Evolutionary conservation across 1,140 invertebrate species (phyloP).

Genomic region (Catajapyx aquilonaris): DNA sequence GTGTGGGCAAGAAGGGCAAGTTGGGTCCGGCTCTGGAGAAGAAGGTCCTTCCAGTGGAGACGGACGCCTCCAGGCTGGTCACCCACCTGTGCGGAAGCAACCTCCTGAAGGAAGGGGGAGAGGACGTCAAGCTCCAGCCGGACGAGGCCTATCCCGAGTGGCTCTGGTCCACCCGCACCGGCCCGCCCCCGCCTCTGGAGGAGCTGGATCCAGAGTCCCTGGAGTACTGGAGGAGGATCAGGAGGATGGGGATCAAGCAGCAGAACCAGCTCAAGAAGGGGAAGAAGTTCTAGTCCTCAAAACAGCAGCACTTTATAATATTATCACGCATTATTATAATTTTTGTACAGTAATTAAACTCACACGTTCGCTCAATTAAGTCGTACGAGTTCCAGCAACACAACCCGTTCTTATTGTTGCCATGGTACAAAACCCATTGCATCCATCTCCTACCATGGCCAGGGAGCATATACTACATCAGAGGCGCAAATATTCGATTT

Average conservation of each 20-base stretch:
- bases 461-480: too few species aligned
- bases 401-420: too few species aligned
- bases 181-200: constrained; percentile 31
- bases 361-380: too few species aligned
- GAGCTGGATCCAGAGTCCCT: constrained; percentile 58
- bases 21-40: constrained; percentile 36
- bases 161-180: constrained; percentile 55
- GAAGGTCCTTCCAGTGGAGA: constrained; percentile 60
- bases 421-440: too few species aligned
- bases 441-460: too few species aligned
- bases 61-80: constrained; percentile 54
- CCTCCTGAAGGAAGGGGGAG: constrained; percentile 43
- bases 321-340: too few species aligned
- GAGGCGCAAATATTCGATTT: too few species aligned
- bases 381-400: too few species aligned
- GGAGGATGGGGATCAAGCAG: constrained; percentile 32
- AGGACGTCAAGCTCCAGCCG: constrained; percentile 62
- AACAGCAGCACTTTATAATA: too few species aligned
- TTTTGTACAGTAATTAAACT: too few species aligned
- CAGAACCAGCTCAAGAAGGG: constrained; percentile 35
- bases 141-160: constrained; percentile 84
- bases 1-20: constrained; percentile 33
- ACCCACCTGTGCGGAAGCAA: constrained; percentile 72
- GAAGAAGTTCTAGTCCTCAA: too few species aligned
- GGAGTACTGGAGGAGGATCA: constrained; percentile 53